These are phyloP conservation scores for Bombus vancouverensis DNA, from an alignment of 1,140 invertebrate genomes.

Conservation along the genomic window DNA sequence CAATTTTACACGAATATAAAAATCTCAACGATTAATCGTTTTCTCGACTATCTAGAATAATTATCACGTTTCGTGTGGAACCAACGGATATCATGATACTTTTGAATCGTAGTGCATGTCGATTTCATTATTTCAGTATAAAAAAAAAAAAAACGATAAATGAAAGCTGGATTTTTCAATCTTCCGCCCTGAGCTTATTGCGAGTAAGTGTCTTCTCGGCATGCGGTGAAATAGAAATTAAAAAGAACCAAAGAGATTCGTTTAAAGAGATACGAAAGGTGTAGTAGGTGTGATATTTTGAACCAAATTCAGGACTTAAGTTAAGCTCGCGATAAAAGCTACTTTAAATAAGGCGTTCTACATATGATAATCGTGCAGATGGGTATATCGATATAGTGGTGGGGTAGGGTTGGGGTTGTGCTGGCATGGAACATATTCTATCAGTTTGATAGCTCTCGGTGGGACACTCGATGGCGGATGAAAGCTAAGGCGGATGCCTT, in stretches of 20 bases:
- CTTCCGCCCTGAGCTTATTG: no score
- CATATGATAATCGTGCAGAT: conserved; percentile 70
- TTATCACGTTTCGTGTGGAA: no score
- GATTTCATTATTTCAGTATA: no score
- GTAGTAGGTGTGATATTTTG: background rate
- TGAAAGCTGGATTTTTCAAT: no score
- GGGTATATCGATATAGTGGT: conserved; percentile 2
- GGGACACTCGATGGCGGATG: conserved; percentile 68
- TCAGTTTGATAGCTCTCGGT: conserved; percentile 76
- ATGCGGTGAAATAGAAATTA: background rate
- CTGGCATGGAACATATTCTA: conserved; percentile 71
- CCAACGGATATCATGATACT: no score
- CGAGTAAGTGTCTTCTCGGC: no score
- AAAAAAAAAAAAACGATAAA: no score
- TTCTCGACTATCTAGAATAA: no score
- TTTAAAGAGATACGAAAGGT: background rate
- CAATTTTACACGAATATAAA: no score
- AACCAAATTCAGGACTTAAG: conserved; percentile 49
- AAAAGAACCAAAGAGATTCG: background rate
- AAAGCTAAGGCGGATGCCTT: conserved; percentile 63
- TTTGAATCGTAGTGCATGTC: no score
- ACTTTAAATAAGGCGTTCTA: conserved; percentile 74
- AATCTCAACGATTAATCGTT: no score
- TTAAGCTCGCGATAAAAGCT: conserved; percentile 72
- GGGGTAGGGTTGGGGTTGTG: background rate